Evolutionary conservation across 2,888 invertebrate genomes (phyloP).

Genomic region (Mimas tiliae): DNA sequence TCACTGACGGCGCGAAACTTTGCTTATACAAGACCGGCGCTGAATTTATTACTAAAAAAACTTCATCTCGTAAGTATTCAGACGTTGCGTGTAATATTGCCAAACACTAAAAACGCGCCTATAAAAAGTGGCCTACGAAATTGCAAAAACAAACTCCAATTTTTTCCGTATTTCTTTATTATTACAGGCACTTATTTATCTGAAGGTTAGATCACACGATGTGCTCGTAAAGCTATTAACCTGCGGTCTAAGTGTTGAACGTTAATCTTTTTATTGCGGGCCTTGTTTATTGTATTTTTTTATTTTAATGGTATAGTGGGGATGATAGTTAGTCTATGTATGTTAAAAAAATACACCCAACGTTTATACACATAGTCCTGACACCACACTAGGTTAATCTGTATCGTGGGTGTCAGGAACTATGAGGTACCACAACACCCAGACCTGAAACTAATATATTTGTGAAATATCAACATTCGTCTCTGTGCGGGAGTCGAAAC

Average conservation of each 20-base stretch:
- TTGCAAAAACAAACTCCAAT: conserved; percentile 49
- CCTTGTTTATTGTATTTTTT: neutral
- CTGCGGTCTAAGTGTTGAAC: conserved; percentile 40
- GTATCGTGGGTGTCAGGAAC: no score
- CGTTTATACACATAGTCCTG: no score
- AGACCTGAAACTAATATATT: no score
- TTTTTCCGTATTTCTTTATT: conserved; percentile 46
- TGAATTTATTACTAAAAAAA: conserved; percentile 11
- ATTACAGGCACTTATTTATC: conserved; percentile 50
- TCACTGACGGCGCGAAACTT: conserved; percentile 31
- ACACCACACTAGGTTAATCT: no score
- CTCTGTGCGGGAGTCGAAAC: no score
- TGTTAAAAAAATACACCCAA: no score
- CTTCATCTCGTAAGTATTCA: conserved; percentile 35
- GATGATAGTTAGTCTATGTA: no score
- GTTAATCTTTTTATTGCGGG: conserved; percentile 5
- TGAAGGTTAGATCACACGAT: conserved; percentile 47
- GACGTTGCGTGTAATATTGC: conserved; percentile 38
- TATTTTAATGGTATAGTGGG: neutral
- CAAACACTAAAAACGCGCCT: conserved; percentile 43
- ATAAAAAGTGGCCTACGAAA: conserved; percentile 46
- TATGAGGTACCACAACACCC: no score
- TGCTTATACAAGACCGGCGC: conserved; percentile 32
- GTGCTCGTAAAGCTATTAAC: conserved; percentile 43
- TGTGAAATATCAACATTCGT: no score